phyloP scores from a whole-genome alignment of 2,113 vertebrate species.

The Nerophis lumbriciformis region DNA sequence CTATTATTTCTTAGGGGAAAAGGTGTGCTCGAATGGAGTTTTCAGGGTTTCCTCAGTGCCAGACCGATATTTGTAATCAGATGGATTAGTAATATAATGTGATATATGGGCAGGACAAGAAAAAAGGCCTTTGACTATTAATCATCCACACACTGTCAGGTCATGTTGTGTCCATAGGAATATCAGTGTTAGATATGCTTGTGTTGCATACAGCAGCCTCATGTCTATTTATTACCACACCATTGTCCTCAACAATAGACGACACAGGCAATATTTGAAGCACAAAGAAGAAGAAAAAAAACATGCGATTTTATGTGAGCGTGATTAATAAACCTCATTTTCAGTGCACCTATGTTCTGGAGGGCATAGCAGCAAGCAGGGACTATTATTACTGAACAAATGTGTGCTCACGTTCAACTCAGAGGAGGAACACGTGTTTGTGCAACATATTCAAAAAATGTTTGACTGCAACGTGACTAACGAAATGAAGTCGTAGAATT shows the following conservation, averaged over 20 bases:
- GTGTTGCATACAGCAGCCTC: constrained; percentile 43
- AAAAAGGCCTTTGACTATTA: neutral
- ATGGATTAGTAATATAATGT: no score
- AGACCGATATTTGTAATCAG: no score
- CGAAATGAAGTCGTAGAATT: no score
- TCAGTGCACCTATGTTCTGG: constrained; percentile 39
- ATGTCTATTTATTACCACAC: constrained; percentile 36
- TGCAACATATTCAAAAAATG: constrained; percentile 22
- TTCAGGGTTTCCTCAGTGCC: no score
- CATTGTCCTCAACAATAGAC: constrained; percentile 45
- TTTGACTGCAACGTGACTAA: neutral
- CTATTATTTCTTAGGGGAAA: no score
- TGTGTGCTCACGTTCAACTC: constrained; percentile 32
- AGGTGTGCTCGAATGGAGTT: no score
- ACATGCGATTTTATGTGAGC: constrained; percentile 3
- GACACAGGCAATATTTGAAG: constrained; percentile 34
- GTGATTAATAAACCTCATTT: constrained; percentile 45
- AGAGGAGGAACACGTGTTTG: constrained; percentile 15
- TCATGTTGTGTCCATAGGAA: neutral
- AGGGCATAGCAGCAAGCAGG: constrained; percentile 31
- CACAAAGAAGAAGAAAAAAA: constrained; percentile 35
- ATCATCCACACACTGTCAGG: constrained; percentile 4
- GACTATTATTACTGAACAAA: constrained; percentile 44
- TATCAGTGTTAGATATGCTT: constrained; percentile 55
- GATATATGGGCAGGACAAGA: neutral